Evolutionary conservation across 2,888 invertebrate genomes (phyloP).

Genomic region (Andrena bucephala): DNA sequence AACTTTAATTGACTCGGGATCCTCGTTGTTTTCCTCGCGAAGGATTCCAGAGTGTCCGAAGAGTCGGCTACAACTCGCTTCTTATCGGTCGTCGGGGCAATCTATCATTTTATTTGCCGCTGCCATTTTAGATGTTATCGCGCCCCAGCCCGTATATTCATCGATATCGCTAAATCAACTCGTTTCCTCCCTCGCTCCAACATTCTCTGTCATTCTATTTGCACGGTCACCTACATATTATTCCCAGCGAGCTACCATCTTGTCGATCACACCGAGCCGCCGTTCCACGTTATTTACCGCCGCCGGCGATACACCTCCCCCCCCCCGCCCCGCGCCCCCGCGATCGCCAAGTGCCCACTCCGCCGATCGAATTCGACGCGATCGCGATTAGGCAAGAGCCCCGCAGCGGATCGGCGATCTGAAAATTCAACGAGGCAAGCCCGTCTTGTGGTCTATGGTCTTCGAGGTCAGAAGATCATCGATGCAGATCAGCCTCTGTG

Average conservation of each 20-base stretch:
- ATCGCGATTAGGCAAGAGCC: slow-evolving; percentile 15
- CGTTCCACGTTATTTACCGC: too few species aligned
- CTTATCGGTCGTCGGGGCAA: slow-evolving; percentile 22
- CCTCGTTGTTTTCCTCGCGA: background rate
- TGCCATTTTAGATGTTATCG: slow-evolving; percentile 34
- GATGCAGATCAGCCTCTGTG: slow-evolving; percentile 71
- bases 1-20: background rate
- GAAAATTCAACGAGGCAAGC: slow-evolving; percentile 60
- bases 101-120: slow-evolving; percentile 43
- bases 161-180: slow-evolving; percentile 34
- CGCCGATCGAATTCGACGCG: background rate
- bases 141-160: background rate
- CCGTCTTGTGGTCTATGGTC: slow-evolving; percentile 38
- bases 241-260: background rate
- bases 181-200: background rate
- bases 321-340: background rate
- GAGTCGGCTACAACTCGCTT: background rate
- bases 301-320: background rate
- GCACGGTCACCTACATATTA: slow-evolving; percentile 5
- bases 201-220: background rate
- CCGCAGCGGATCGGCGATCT: slow-evolving; percentile 41
- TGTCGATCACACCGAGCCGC: too few species aligned
- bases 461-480: slow-evolving; percentile 73
- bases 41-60: background rate
- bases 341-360: background rate